A percentile compares a stretch with the other conserved stretches of the same genome.
phyloP scores from a whole-genome alignment of 1,140 invertebrate species.

The Asbolus verrucosus region DNA sequence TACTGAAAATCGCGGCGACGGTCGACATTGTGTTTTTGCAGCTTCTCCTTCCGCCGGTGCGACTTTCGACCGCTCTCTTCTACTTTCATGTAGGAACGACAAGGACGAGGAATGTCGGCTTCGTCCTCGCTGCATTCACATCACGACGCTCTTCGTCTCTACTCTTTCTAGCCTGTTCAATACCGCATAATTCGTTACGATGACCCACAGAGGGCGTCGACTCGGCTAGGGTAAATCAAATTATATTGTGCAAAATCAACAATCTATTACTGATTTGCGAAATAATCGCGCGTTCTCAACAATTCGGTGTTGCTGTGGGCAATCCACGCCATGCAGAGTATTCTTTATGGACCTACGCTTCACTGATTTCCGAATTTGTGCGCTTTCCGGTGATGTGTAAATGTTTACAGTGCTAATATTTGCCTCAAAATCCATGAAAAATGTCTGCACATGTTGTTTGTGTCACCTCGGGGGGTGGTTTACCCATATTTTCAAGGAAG shows the following conservation, averaged over 20 bases:
- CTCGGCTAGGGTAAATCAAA: too few relatives aligned
- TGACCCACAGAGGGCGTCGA: constrained; percentile 32
- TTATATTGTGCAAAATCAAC: too few relatives aligned
- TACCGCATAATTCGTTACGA: background rate
- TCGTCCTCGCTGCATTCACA: constrained; percentile 7
- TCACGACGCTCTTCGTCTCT: constrained; percentile 34
- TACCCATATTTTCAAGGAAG: constrained; percentile 79
- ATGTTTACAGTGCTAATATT: background rate
- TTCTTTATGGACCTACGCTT: too few relatives aligned
- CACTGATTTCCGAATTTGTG: too few relatives aligned
- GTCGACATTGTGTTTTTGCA: constrained; percentile 40
- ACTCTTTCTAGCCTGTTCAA: constrained; percentile 20
- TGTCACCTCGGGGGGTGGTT: constrained; percentile 76
- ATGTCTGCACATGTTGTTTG: constrained; percentile 80
- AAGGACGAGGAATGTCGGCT: constrained; percentile 29
- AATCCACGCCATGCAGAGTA: too few relatives aligned
- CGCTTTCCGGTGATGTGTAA: constrained; percentile 6
- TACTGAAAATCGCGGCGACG: constrained; percentile 43
- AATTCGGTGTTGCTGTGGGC: too few relatives aligned
- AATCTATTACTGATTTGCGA: background rate
- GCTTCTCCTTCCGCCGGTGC: constrained; percentile 22
- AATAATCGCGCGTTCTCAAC: too few relatives aligned
- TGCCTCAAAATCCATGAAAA: constrained; percentile 20
- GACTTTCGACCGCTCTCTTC: constrained; percentile 30
- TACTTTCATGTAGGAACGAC: constrained; percentile 28